Base-by-base conservation (phyloP, 2,888 invertebrate genomes). In the Scaptomyza parva region DNA sequence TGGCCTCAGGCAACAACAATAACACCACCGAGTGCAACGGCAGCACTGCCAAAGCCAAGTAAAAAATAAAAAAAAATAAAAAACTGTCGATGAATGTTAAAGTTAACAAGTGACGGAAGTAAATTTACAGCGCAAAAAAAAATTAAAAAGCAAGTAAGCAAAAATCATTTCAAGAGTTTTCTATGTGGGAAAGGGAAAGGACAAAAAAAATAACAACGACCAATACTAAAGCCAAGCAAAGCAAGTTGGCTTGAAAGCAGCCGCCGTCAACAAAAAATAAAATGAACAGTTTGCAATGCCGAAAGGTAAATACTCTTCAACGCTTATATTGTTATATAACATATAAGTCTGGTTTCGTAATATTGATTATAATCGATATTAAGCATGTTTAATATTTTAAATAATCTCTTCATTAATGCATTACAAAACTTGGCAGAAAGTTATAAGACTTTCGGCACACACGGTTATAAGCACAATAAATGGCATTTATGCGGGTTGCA, bases 101-200 rank as follows among this genome's bases (percentile, higher is more conserved):
- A 80, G 81, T 84, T 84, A 79, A 86, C 85, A 86, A 80, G 87
- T 84, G 85, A 84, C 81, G 87, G 87, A 80, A 80, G 84, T 80
- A 67, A 86, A 82, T 78, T 86, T 82, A 66, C 84, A 47, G 65
- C 48, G 68, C 50, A 58, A 17, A 50, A 75, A 81, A 73, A 85
- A 78, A 65, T 64, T 52, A 72, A 80, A 85, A 78, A 53, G 54
- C 76, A 70, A 78, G 82, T 78, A 85, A 78, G 78, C 78, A 59
- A 70, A 85, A 85, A 78, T 78, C 66, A 81, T 66, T 78, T 66
- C 20, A 39, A 57, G 58, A 55, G 45, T 48, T 48, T 22, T 44
- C 28, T 12, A 1, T 33, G 0, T 22, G n/a, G n/a, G n/a, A 47
- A 47, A 24, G 12, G 22, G 22, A 33, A 18, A 24, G 24, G 17